phyloP scores from a whole-genome alignment of 2,113 vertebrate species.

The Cyprinodon variegatus region DNA sequence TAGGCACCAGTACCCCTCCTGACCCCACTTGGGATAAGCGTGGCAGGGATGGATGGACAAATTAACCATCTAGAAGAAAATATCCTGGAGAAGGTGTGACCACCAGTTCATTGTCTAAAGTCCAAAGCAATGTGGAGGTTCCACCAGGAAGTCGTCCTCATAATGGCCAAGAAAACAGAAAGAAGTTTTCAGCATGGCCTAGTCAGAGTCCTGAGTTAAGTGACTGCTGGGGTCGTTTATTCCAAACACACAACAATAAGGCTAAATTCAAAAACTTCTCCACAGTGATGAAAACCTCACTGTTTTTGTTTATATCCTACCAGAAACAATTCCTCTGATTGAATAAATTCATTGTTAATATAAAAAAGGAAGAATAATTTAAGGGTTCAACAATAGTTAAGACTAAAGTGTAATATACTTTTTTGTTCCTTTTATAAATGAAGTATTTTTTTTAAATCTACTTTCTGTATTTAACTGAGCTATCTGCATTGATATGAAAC shows the following conservation, averaged over 20 bases:
- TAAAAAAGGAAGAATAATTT: not conserved
- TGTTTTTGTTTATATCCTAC: not conserved
- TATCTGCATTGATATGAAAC: too few species aligned
- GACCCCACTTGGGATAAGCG: too few species aligned
- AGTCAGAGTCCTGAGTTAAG: not conserved
- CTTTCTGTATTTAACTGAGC: too few species aligned
- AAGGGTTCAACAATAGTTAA: not conserved
- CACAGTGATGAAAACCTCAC: too few species aligned
- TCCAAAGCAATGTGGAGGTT: not conserved
- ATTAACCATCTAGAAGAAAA: too few species aligned
- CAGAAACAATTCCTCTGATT: not conserved
- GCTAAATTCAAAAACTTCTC: not conserved
- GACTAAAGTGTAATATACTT: too few species aligned
- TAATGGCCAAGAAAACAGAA: not conserved
- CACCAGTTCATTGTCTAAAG: too few species aligned
- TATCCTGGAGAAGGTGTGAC: too few species aligned
- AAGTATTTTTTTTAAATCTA: too few species aligned
- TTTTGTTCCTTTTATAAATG: not conserved
- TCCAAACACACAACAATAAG: too few species aligned
- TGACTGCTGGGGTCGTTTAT: not conserved
- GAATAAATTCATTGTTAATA: not conserved
- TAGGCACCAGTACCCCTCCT: too few species aligned
- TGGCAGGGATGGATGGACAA: too few species aligned
- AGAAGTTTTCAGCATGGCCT: not conserved
- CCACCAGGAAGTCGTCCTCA: not conserved